Evolutionary conservation across 2,797 vertebrate species (phyloP).

Genomic region (Brachymystax lenok): DNA sequence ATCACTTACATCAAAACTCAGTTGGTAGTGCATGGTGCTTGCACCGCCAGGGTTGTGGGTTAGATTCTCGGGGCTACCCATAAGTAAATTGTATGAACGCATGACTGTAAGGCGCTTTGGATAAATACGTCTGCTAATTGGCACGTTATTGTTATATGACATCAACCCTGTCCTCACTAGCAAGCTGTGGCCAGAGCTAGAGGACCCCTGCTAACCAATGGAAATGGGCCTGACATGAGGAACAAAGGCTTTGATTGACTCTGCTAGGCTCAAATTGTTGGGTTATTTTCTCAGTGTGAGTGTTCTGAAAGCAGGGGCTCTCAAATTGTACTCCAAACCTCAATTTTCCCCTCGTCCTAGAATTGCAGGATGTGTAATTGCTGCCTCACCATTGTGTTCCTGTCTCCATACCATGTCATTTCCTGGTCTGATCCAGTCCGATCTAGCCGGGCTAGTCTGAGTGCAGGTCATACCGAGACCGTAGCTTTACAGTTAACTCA

Average conservation of each 20-base stretch:
- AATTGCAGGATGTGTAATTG: not conserved
- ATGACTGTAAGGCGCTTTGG: no score
- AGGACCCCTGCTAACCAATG: not conserved
- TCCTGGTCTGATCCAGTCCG: not conserved
- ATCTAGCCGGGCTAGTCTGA: not conserved
- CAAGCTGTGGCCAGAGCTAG: not conserved
- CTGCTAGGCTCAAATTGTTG: not conserved
- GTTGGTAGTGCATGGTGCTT: no score
- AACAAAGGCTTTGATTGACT: not conserved
- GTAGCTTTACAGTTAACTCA: not conserved
- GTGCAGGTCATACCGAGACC: not conserved
- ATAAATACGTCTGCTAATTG: not conserved
- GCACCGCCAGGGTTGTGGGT: no score
- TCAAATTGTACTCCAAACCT: not conserved
- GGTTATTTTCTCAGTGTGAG: not conserved
- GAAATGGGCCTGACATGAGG: not conserved
- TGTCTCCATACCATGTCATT: not conserved
- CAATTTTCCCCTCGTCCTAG: not conserved
- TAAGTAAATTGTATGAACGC: no score
- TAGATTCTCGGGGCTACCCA: no score
- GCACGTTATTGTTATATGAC: not conserved
- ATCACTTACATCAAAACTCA: not conserved
- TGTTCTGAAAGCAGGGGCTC: not conserved
- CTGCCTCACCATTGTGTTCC: not conserved
- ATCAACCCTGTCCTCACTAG: not conserved